Percentiles rank a stretch among this genome's conserved stretches.
These are phyloP conservation scores for Fundulus diaphanus DNA, from an alignment of 2,797 vertebrate genomes.

Conservation along the genomic window DNA sequence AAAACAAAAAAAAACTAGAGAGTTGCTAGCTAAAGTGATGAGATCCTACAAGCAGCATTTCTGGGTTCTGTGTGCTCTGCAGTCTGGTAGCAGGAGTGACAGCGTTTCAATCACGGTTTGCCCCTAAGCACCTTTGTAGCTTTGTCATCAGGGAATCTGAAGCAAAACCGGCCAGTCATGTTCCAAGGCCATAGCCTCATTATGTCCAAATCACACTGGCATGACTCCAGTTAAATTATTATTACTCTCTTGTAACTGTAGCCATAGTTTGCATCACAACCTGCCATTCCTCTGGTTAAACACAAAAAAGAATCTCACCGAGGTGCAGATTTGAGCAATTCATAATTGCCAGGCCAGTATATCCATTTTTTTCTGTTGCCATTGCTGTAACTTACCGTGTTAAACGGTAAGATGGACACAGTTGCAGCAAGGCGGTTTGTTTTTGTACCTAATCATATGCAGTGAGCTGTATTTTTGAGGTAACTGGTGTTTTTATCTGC, in stretches of 20 bases:
- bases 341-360: background rate
- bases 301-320: background rate
- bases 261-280: background rate
- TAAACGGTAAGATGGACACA: too few species aligned
- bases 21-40: too few species aligned
- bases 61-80: background rate
- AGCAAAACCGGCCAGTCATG: background rate
- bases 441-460: too few species aligned
- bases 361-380: background rate
- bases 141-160: slow-evolving; percentile 1
- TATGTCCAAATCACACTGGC: background rate
- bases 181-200: background rate
- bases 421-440: too few species aligned
- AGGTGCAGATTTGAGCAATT: background rate
- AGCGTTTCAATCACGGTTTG: background rate
- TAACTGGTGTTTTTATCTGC: too few species aligned
- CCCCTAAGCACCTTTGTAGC: background rate
- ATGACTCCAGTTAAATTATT: background rate
- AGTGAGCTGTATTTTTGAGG: too few species aligned
- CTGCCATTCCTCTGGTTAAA: background rate
- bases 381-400: too few species aligned
- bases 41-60: background rate
- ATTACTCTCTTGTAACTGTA: background rate
- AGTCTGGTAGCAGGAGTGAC: background rate
- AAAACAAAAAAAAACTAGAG: too few species aligned